phyloP scores from a whole-genome alignment of 2,888 invertebrate genomes.

The Resseliella maxima region DNA sequence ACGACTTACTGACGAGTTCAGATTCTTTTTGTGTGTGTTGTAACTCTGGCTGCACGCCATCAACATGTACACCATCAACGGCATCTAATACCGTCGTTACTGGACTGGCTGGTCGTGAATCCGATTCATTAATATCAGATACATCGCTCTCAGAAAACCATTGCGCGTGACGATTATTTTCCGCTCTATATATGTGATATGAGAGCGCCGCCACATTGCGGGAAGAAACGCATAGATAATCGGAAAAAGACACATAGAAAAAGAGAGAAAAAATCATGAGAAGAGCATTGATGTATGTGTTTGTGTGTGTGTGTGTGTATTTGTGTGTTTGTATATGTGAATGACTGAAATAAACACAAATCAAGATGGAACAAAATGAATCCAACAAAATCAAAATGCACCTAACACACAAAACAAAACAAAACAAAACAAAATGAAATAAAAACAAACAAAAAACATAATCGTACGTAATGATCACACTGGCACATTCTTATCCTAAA shows the following conservation, averaged over 20 bases:
- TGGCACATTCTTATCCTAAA: too few species aligned
- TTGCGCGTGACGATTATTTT: conserved; percentile 57
- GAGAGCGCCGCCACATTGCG: neutral
- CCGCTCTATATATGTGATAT: conserved; percentile 57
- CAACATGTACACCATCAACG: conserved; percentile 70
- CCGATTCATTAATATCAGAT: conserved; percentile 61
- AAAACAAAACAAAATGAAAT: neutral
- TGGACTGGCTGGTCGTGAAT: conserved; percentile 62
- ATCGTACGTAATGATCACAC: too few species aligned
- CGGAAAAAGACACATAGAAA: conserved; percentile 12
- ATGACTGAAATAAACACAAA: conserved; percentile 19
- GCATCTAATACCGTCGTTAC: conserved; percentile 66
- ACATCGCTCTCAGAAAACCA: conserved; percentile 59
- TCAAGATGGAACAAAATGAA: neutral
- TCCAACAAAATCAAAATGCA: too few species aligned
- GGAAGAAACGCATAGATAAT: neutral
- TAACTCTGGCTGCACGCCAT: conserved; percentile 71
- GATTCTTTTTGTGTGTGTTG: conserved; percentile 70
- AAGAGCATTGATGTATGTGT: conserved; percentile 51
- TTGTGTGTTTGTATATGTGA: too few species aligned
- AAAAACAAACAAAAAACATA: neutral
- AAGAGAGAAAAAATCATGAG: conserved; percentile 53
- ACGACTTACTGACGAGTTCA: conserved; percentile 67
- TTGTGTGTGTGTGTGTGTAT: too few species aligned
- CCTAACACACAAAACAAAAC: neutral